Evolutionary conservation across 2,888 invertebrate species (phyloP), one percentile per base, ranked within the genome.

Genomic region (Aplocera efformata): DNA sequence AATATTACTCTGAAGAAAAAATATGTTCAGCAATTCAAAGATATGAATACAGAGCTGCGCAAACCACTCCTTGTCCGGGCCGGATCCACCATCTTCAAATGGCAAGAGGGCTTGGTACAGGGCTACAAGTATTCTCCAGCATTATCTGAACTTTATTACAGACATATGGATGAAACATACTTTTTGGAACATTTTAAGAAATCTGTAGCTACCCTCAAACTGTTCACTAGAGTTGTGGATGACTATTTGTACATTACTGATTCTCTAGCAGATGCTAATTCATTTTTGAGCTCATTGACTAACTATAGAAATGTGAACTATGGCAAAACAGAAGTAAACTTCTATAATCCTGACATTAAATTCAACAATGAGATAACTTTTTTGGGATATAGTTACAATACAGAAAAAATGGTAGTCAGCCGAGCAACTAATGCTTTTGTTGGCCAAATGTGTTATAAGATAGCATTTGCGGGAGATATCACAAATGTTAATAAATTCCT

Each of bases 121-220:
- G 89, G 88, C 1, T 86, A 88, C 43, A 82, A 79, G 56, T 88
- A 79, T 57, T 89, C 89, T 1, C 88, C 89, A n/a, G 85, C 83
- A 1, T 62, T 88, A 1, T 88, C 86, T 0, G 89, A 88, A 55
- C 57, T 88, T 4, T 89, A 86, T 47, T 88, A 89, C 49, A 66
- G 64, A 23, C 58, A 79, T 58, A 58, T 85, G 47, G 89, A 89
- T 64, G 56, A 74, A 34, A 34, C 63, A 17, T 79, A 80, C 53
- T 79, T 86, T 50, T 39, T 60, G 0, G 51, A 78, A 3, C 71
- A 76, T 44, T 17, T 75, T 1, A 51, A 58, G 34, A 53, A 43
- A 5, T 31, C 54, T 10, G 51, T 63, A 24, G 44, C 64, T 43
- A 47, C 63, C 39, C 45, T 84, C 1, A 75, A 68, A 53, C 49